Percentiles rank a stretch among this genome's conserved stretches.
Conservation (phyloP, 1,140 invertebrate genomes). For the Neodiprion virginianus region DNA sequence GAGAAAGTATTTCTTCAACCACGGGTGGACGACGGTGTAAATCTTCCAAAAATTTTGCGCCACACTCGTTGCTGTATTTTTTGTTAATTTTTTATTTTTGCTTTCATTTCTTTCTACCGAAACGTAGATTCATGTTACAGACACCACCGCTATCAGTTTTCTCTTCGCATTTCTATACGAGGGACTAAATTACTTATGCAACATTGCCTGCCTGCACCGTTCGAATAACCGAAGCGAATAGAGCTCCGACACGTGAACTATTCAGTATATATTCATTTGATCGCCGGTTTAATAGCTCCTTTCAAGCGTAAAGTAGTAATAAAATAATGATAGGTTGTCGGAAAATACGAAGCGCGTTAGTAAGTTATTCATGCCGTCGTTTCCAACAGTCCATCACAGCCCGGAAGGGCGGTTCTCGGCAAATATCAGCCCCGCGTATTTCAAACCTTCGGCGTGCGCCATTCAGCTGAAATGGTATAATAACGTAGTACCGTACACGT, state of each 20-base stretch:
- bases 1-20: too few species aligned
- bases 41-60: too few species aligned
- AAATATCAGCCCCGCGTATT: neutral
- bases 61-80: too few species aligned
- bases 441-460: neutral
- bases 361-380: constrained; percentile 7
- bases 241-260: neutral
- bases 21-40: too few species aligned
- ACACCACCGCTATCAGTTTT: too few species aligned
- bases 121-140: neutral
- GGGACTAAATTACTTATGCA: too few species aligned
- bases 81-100: too few species aligned
- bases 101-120: neutral
- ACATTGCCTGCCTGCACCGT: neutral
- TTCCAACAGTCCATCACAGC: neutral
- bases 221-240: neutral
- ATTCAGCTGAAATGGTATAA: neutral
- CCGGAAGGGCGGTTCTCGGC: neutral
- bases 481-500: neutral
- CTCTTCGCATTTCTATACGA: too few species aligned
- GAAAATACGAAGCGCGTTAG: neutral
- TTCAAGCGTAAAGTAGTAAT: neutral
- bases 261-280: neutral
- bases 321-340: neutral
- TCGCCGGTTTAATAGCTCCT: neutral